Evolutionary conservation across 2,113 vertebrate species (phyloP).

Genomic region (Anoplopoma fimbria): DNA sequence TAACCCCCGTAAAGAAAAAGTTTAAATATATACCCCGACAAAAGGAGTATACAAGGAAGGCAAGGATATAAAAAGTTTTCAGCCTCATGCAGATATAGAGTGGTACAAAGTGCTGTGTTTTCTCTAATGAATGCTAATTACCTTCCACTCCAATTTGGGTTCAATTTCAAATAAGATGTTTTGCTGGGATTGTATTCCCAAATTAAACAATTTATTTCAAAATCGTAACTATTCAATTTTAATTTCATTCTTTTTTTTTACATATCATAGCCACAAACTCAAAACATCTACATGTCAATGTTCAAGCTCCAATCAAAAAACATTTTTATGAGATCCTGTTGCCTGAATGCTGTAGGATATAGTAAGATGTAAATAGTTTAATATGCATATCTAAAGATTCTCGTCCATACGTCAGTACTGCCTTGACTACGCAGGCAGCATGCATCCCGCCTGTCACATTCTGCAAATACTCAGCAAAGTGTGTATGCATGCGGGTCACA

Average conservation of each 20-base stretch:
- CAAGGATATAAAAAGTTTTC: neutral
- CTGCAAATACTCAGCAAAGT: constrained; percentile 45
- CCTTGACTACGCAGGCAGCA: constrained; percentile 18
- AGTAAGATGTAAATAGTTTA: constrained; percentile 15
- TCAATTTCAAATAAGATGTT: neutral
- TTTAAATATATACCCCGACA: neutral
- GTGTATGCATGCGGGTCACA: constrained; percentile 32
- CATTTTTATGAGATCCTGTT: neutral
- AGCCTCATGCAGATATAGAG: neutral
- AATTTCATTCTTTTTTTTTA: too few relatives aligned
- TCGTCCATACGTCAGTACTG: constrained; percentile 6
- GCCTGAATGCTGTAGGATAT: neutral
- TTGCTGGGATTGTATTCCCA: neutral
- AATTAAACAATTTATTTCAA: neutral
- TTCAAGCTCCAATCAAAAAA: neutral
- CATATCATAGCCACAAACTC: neutral
- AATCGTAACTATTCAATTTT: neutral
- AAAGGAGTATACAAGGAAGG: neutral
- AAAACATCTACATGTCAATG: neutral
- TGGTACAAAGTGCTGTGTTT: neutral
- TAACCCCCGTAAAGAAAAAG: neutral
- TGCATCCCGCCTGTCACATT: constrained; percentile 45
- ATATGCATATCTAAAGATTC: constrained; percentile 13
- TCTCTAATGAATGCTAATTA: neutral
- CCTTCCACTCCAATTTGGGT: neutral